Conservation (phyloP, 2,113 vertebrate genomes). For the Dicerorhinus sumatrensis region DNA sequence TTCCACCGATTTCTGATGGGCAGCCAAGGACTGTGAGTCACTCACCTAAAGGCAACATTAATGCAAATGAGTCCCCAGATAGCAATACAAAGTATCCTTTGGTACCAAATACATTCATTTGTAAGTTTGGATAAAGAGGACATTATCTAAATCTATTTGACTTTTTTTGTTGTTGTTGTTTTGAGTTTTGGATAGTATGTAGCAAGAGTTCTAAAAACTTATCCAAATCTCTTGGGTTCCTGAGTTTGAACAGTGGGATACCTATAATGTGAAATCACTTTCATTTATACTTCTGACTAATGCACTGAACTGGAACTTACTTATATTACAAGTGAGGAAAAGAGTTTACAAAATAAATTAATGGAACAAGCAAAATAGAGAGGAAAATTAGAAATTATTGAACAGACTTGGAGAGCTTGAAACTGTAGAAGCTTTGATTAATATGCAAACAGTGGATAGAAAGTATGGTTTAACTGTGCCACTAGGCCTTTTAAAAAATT, state of each 20-base stretch:
- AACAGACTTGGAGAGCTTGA: neutral
- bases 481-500: conserved; percentile 45
- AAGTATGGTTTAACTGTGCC: conserved; percentile 33
- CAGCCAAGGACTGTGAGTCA: neutral
- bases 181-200: neutral
- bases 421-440: conserved; percentile 35
- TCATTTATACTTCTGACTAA: neutral
- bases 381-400: conserved; percentile 1
- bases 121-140: neutral
- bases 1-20: neutral
- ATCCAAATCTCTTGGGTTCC: neutral
- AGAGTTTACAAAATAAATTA: neutral
- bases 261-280: neutral
- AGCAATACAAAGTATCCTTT: conserved; percentile 20
- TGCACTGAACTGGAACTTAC: conserved; percentile 24
- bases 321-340: neutral
- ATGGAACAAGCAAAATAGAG: neutral
- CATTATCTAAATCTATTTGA: neutral
- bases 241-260: neutral
- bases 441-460: neutral
- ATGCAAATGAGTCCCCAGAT: neutral
- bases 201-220: neutral
- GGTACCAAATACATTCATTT: neutral
- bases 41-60: neutral
- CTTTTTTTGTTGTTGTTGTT: neutral